A percentile compares a stretch with the other conserved stretches of the same genome.
Conservation (phyloP, 1,140 invertebrate species). For the Drosophila miranda region DNA sequence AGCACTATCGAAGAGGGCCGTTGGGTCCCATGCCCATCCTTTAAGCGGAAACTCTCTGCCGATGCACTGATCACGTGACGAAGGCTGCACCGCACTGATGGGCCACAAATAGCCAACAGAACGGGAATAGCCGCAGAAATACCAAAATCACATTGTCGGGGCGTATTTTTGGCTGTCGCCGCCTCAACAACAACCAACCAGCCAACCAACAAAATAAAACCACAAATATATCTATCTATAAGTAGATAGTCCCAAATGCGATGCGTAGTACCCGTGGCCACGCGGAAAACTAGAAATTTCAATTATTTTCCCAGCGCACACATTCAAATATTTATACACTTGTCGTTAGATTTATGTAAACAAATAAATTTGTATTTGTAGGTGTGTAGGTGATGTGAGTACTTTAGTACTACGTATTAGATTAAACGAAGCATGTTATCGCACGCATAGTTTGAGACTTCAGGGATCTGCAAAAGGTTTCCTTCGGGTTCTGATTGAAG, state of each 20-base stretch:
- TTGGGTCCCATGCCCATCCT: conserved; percentile 6
- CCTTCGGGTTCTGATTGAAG: too few relatives aligned
- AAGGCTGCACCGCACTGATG: conserved; percentile 35
- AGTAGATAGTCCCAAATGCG: conserved; percentile 48
- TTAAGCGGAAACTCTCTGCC: conserved; percentile 5
- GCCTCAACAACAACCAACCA: conserved; percentile 18
- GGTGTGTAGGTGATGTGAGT: background rate
- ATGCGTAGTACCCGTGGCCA: conserved; percentile 55
- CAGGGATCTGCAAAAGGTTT: too few relatives aligned
- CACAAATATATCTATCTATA: conserved; percentile 47
- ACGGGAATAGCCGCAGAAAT: conserved; percentile 20
- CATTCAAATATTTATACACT: conserved; percentile 22
- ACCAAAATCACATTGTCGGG: conserved; percentile 37
- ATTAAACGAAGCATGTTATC: too few relatives aligned
- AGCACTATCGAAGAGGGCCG: background rate
- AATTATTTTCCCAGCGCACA: conserved; percentile 52
- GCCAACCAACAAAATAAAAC: conserved; percentile 50
- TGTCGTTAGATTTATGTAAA: conserved; percentile 14
- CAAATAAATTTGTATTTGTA: too few relatives aligned
- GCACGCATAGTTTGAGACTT: too few relatives aligned
- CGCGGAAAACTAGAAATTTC: conserved; percentile 49
- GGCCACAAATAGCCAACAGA: conserved; percentile 26
- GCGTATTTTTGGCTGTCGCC: conserved; percentile 62
- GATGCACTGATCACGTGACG: conserved; percentile 34
- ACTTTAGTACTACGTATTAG: too few relatives aligned